Evolutionary conservation across 2,888 invertebrate species (phyloP), one percentile per base, ranked within the genome.

Genomic region (Caenorhabditis japonica): DNA sequence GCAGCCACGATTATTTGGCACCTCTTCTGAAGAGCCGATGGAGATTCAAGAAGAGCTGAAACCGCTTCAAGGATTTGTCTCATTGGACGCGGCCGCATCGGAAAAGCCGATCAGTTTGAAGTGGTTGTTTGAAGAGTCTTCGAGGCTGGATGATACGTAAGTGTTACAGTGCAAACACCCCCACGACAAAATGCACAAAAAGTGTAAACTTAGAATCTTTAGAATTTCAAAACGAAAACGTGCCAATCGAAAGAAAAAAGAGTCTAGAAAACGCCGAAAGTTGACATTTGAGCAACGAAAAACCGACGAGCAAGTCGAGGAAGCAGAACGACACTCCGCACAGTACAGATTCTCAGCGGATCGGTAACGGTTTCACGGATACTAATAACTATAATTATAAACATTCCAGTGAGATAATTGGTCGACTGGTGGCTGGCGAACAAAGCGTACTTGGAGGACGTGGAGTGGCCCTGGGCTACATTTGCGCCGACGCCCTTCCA

Each of bases 381-480:
- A n/a, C 21, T 10, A 41, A 39, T 17, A 21, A 23, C 17, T 12
- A 19, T 17, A 55, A 55, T 30, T 47, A 39, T 15, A 27, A 25
- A 10, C 30, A 47, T 53, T 81, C 17, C 59, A 83, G 83, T 19
- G 53, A 61, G 47, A 73, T 80, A 25, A 66, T 81, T 34, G 84
- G 84, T 25, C 74, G 83, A 38, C 61, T 83, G 25, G 77, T 83
- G n/a, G 68, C 80, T 12, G 84, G 83, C 12, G 83, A 80, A 58
- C 80, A 75, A 53, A 82, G 81, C 46, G 75, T 83, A 43, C 56
- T 72, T 4, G 74, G 72, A 4, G 79, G 79, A 12, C 56, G 58
- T 15, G 84, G 84, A 34, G 30, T 59, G 25, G 79, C 69, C 7
- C 30, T 80, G 21, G 82, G 79, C 8, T 77, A 71, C 51, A 71